Evolutionary conservation across 2,113 vertebrate genomes (phyloP), one percentile per base, ranked within the genome.

Genomic region (Shinisaurus crocodilurus): DNA sequence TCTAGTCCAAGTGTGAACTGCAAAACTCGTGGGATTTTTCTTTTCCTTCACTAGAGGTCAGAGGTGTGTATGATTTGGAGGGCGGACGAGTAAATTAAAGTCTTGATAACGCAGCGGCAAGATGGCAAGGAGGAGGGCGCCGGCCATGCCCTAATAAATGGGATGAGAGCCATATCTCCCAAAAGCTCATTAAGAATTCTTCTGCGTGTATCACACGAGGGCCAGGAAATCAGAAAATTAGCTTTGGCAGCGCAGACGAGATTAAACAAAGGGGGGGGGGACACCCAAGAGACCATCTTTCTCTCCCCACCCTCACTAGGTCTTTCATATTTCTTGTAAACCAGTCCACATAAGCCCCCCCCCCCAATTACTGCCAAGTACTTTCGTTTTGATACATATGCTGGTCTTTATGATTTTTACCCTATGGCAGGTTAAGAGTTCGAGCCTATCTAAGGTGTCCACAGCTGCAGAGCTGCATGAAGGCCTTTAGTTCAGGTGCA

Each of bases 211-310:
- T 79, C 57, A 85, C 67, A 82, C 77, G 43, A 29, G 20, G 37
- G 74, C 63, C 83, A 88, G 81, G 65, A 90, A 95, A 90, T 83
- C 82, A 92, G 63, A 57, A 89, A 90, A 92, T 91, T 91, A 89
- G 54, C 82, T 94, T 80, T 86, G 34, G 16, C 85, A 89, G 54
- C 18, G 86, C 77, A 92, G 79, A 81, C 45, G 86, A 86, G 72
- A 45, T 82, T 89, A 94, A 90, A 65, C 25, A 25, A 34, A 25
- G 34, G 20, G 20, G 54, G 34, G 34, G 6, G 32, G 18, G 10
- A 37, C 6, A 10, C 67, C 25, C 27, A 60, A 48, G 79, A 93
- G 27, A 82, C 89, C 43, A 69, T 20, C 18, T 75, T 82, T n/a
- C 0, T 89, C 50, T 86, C 0, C 75, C 92, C 91, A 67, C 45